Percentiles rank a stretch among this genome's conserved stretches.
Conservation (phyloP, 2,888 invertebrate species). For the Criorhina ranunculi region DNA sequence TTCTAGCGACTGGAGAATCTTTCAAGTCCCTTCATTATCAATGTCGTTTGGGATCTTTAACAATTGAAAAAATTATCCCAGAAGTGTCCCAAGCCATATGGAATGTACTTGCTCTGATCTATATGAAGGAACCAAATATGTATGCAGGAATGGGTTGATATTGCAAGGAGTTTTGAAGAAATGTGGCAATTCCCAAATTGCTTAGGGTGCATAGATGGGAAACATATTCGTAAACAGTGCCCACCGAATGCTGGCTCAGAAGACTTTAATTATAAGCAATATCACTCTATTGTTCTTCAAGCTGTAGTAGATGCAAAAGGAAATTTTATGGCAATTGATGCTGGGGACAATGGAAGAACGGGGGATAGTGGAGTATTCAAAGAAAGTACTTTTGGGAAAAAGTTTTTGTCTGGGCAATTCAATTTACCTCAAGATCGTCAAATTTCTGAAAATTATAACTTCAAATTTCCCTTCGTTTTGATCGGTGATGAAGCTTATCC, state of each 20-base stretch:
- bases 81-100: not conserved
- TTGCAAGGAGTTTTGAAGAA: not conserved
- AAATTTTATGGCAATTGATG: conserved; percentile 2
- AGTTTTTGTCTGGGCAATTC: no score
- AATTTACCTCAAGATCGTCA: no score
- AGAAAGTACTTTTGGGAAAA: conserved; percentile 1
- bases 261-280: not conserved
- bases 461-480: not conserved
- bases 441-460: not conserved
- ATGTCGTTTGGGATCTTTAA: not conserved
- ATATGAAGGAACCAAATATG: not conserved
- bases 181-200: no score
- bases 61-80: not conserved
- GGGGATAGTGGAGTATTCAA: conserved; percentile 1
- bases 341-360: not conserved
- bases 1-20: not conserved
- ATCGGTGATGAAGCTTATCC: not conserved
- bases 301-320: conserved; percentile 8
- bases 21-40: not conserved
- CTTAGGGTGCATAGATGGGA: not conserved
- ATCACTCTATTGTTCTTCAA: not conserved
- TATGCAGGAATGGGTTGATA: not conserved
- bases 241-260: conserved; percentile 5
- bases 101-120: conserved; percentile 4
- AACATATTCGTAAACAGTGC: not conserved